A percentile compares a stretch with the other conserved stretches of the same genome.
Evolutionary conservation across 2,888 invertebrate species (phyloP).

Genomic region (Pristionchus arcanus): DNA sequence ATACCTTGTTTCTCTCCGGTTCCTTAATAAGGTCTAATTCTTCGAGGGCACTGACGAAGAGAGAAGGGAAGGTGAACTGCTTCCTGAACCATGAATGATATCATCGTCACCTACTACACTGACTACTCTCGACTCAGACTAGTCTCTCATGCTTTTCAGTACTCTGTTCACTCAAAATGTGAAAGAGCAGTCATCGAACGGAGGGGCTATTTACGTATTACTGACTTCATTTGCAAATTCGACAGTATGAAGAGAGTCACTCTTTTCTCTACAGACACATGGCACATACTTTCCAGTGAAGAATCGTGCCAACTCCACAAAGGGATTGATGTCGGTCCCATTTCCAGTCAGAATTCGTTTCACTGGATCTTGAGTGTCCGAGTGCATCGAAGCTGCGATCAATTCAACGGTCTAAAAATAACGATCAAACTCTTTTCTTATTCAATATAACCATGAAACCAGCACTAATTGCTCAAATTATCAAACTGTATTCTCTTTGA

Average conservation of each 20-base stretch:
- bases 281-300: not conserved
- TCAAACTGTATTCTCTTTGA: too few species aligned
- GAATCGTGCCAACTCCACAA: not conserved
- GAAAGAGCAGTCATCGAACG: too few species aligned
- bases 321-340: not conserved
- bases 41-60: conserved; percentile 70
- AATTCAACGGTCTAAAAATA: not conserved
- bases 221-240: too few species aligned
- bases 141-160: too few species aligned
- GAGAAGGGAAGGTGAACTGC: conserved; percentile 89
- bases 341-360: not conserved
- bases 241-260: conserved; percentile 83
- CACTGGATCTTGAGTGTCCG: not conserved
- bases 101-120: not conserved
- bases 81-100: conserved; percentile 83
- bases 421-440: too few species aligned
- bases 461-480: too few species aligned
- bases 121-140: too few species aligned
- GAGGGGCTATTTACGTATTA: too few species aligned
- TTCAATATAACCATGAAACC: not conserved
- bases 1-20: not conserved
- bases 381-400: not conserved
- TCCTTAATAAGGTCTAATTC: not conserved
- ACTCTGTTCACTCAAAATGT: too few species aligned
- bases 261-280: not conserved